Conservation (phyloP, 2,113 vertebrate genomes). For the Penelope pileata region DNA sequence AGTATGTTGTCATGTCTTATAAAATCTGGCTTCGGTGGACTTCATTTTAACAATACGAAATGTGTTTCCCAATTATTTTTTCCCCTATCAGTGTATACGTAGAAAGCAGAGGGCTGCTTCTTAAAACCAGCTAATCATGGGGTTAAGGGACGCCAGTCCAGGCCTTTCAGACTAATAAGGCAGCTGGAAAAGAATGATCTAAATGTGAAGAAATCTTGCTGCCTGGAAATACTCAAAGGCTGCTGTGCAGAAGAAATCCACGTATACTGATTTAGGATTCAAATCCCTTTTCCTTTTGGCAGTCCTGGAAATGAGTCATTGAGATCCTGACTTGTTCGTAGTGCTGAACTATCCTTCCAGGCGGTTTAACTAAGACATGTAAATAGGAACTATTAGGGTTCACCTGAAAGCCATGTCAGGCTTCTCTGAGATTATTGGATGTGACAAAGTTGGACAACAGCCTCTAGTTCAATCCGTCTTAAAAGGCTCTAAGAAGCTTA, state of each 20-base stretch:
- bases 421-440: conserved; percentile 46
- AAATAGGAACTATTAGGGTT: conserved; percentile 53
- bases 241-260: not conserved
- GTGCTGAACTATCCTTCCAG: not conserved
- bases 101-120: not conserved
- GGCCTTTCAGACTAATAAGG: not conserved
- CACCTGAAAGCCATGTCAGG: conserved; percentile 68
- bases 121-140: not conserved
- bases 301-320: not conserved
- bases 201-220: not conserved
- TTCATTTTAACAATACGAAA: conserved; percentile 33
- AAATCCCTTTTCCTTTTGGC: not conserved
- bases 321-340: not conserved
- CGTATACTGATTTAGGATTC: not conserved
- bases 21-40: conserved; percentile 34
- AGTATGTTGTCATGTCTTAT: conserved; percentile 56
- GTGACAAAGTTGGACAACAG: conserved; percentile 72
- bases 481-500: conserved; percentile 65
- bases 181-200: not conserved
- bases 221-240: not conserved
- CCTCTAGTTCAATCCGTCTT: conserved; percentile 59
- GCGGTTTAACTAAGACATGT: not conserved
- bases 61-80: conserved; percentile 22
- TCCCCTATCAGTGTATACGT: not conserved
- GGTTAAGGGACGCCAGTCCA: not conserved